Base-by-base conservation (phyloP, 2,888 invertebrate genomes). In the Sepioteuthis lessoniana region DNA sequence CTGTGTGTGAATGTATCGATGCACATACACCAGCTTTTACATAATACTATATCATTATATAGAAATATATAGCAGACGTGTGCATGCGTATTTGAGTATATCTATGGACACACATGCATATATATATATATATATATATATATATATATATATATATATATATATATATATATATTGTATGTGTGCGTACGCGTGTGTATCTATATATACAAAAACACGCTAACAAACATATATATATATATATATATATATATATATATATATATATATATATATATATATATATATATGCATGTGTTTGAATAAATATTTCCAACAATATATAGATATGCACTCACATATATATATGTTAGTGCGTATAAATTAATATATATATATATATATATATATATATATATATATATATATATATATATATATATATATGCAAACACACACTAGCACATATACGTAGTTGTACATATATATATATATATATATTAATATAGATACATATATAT, bases 211-310 rank as follows among this genome's bases (percentile, higher is more conserved):
- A 91, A 10, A 91, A 10, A 10, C 35, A 91, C 35, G n/a, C 35
- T 37, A 35, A 35, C 4, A 90, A n/a, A 37, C n/a, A 90, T 37
- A 90, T 37, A 37, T 90, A 90, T 90, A 90, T 90, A 90, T 90
- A 90, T 90, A 90, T 90, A 90, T 90, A 90, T 90, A 90, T 90
- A 90, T 90, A 35, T 90, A 90, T 90, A 35, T 90, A 90, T 90
- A 35, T 90, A 90, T 90, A 90, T 90, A 90, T 90, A 90, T 90
- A 37, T 35, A n/a, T 90, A 90, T 90, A 90, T 90, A 90, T 90
- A 35, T 90, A 35, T 90, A 90, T 90, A 90, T 35, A 90, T 90
- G 7, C 7, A 90, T 8, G 37, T 35, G n/a, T 38, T n/a, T n/a
- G n/a, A n/a, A n/a, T n/a, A n/a, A n/a, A n/a, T n/a, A n/a, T n/a